Evolutionary conservation across 2,113 vertebrate species (phyloP).

Genomic region (Microtus pennsylvanicus): DNA sequence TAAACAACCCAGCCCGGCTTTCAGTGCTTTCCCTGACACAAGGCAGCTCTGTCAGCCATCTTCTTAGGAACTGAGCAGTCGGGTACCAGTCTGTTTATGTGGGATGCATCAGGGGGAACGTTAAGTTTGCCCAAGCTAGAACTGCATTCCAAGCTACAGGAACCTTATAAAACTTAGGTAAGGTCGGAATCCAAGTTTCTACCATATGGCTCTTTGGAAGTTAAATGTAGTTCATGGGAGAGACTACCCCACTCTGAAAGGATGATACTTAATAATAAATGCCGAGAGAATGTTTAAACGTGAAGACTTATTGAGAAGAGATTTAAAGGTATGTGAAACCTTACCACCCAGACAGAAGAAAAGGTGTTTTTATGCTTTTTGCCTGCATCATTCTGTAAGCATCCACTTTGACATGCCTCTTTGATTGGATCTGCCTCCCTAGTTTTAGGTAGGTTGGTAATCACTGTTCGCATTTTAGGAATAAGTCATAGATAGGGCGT

Average conservation of each 20-base stretch:
- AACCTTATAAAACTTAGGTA: neutral
- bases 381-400: neutral
- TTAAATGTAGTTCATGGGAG: neutral
- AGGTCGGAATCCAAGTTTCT: neutral
- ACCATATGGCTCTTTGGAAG: neutral
- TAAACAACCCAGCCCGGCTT: constrained; percentile 36
- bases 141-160: neutral
- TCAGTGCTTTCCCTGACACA: constrained; percentile 26
- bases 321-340: neutral
- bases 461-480: neutral
- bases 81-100: neutral
- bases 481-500: neutral
- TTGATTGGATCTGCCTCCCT: neutral
- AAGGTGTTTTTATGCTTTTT: neutral
- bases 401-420: neutral
- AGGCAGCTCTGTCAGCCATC: neutral
- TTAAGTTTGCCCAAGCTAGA: neutral
- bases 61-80: constrained; percentile 4
- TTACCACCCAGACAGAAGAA: neutral
- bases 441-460: neutral
- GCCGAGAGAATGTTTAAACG: neutral
- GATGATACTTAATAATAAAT: neutral
- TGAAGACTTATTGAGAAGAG: neutral
- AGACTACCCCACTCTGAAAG: neutral
- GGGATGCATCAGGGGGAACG: neutral